These are phyloP conservation scores for Hybos culiciformis DNA, from an alignment of 2,888 invertebrate genomes.

Conservation along the genomic window DNA sequence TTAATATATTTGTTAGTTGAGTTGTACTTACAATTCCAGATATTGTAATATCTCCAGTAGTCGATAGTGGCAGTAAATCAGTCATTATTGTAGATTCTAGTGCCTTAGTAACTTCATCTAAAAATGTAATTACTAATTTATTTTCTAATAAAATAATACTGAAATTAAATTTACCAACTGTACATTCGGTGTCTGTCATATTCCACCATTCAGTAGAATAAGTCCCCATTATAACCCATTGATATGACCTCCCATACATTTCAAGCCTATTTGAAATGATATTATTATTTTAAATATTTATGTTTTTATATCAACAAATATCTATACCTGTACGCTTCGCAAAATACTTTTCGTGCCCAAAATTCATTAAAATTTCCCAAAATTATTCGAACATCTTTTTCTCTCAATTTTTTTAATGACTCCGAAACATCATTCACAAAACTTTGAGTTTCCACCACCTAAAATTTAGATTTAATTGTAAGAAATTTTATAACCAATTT, in stretches of 20 bases:
- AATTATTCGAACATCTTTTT: slow-evolving; percentile 88
- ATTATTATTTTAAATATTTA: slow-evolving; percentile 1
- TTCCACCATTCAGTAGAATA: slow-evolving; percentile 69
- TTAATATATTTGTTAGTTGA: not conserved
- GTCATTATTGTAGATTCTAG: slow-evolving; percentile 80
- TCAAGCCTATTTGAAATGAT: slow-evolving; percentile 42
- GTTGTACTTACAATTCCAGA: slow-evolving; percentile 68
- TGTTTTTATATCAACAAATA: not conserved
- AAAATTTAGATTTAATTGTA: too few relatives aligned
- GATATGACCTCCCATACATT: slow-evolving; percentile 85
- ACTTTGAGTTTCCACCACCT: slow-evolving; percentile 73
- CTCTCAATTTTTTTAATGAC: slow-evolving; percentile 65
- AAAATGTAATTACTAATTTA: too few relatives aligned
- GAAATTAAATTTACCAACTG: too few relatives aligned
- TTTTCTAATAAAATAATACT: too few relatives aligned
- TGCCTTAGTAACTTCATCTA: slow-evolving; percentile 61
- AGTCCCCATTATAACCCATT: slow-evolving; percentile 89
- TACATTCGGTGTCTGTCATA: slow-evolving; percentile 48
- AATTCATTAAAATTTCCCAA: slow-evolving; percentile 91
- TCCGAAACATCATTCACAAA: slow-evolving; percentile 78
- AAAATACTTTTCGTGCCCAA: slow-evolving; percentile 81
- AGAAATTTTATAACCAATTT: too few relatives aligned
- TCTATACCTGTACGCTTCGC: slow-evolving; percentile 62
- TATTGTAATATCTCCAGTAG: slow-evolving; percentile 73
- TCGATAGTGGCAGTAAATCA: slow-evolving; percentile 74